A percentile compares a stretch with the other conserved stretches of the same genome.
Conservation (phyloP, 2,797 vertebrate species). For the Amblyopsis hoosieri region DNA sequence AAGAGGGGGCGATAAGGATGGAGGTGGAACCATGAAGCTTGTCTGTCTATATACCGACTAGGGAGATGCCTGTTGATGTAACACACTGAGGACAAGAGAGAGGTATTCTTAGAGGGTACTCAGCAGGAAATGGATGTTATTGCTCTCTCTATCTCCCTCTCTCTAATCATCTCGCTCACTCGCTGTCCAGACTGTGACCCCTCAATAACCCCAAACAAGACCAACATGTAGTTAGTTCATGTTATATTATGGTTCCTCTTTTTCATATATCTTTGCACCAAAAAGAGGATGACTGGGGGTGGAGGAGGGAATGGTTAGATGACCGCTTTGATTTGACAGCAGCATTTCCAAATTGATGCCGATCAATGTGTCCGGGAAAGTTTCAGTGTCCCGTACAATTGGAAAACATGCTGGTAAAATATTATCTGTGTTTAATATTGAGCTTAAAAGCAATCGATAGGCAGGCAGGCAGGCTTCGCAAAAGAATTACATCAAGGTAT, state of each 20-base stretch:
- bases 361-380: too few species aligned
- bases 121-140: constrained; percentile 1
- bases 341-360: too few species aligned
- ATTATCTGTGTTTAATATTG: too few species aligned
- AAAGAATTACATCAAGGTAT: too few species aligned
- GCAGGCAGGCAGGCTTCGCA: too few species aligned
- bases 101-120: constrained; percentile 23
- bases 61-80: constrained; percentile 14
- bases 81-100: constrained; percentile 7
- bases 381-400: too few species aligned
- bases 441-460: too few species aligned
- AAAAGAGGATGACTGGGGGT: too few species aligned
- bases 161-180: background rate
- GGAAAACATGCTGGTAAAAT: too few species aligned
- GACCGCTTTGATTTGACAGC: background rate
- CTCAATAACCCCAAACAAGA: background rate
- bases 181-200: constrained; percentile 3
- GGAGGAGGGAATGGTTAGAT: too few species aligned
- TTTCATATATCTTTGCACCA: background rate
- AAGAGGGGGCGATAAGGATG: too few species aligned
- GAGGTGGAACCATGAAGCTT: too few species aligned
- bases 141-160: background rate
- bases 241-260: background rate
- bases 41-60: background rate
- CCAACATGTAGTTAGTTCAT: background rate